These are phyloP conservation scores for Peucedramus taeniatus DNA, from an alignment of 2,113 vertebrate species.

Conservation along the genomic window DNA sequence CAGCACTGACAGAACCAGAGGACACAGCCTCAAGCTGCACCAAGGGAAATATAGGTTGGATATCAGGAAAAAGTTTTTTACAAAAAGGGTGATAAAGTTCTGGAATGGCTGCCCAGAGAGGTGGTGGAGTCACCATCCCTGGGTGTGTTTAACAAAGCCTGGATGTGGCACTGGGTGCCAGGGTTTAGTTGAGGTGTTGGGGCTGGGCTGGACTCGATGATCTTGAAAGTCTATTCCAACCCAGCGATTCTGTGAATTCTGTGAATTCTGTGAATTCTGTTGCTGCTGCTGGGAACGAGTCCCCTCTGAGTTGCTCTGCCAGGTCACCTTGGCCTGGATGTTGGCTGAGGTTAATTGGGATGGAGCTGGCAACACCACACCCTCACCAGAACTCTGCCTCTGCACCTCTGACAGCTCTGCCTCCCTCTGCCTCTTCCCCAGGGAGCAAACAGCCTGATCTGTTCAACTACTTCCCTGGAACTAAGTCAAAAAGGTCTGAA, in stretches of 20 bases:
- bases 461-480: not conserved
- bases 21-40: not conserved
- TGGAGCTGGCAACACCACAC: not conserved
- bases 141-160: not conserved
- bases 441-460: not conserved
- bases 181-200: accelerated
- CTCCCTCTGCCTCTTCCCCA: not conserved
- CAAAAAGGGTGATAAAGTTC: too few species aligned
- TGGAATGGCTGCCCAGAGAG: not conserved
- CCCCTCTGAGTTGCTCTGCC: not conserved
- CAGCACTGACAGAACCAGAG: not conserved
- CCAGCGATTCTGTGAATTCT: not conserved
- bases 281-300: not conserved
- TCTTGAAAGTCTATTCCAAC: not conserved
- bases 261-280: not conserved
- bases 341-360: not conserved
- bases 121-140: not conserved
- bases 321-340: not conserved
- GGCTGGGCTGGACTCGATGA: accelerated
- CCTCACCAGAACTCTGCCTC: not conserved
- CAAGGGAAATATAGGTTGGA: not conserved
- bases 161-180: not conserved
- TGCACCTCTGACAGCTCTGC: not conserved
- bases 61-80: not conserved
- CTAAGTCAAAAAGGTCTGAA: not conserved